Base-by-base conservation (phyloP, 2,113 vertebrate species). In the Amblyopsis rosae region DNA sequence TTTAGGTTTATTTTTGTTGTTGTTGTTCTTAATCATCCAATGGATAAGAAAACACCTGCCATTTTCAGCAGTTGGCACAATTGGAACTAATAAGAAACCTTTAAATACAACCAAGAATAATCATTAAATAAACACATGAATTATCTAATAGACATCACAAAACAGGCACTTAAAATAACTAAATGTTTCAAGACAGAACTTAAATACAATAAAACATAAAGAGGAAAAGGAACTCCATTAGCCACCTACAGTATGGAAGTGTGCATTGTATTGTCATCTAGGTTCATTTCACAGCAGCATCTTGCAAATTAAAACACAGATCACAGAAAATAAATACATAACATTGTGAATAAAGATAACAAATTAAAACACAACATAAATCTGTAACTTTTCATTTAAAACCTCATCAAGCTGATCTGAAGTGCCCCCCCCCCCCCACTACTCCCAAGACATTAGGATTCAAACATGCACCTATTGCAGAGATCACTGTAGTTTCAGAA, bases 51-150 rank as follows among this genome's bases (percentile, higher is more conserved):
- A 12, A 41, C n/a, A 57, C 47, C 49, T 57, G 53, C 65, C 51
- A 67, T 57, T 46, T 56, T 67, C 5, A 33, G 7, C 16, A 56
- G 53, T 41, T 66, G 64, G 64, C 64, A 66, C 53, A 46, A 50
- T 12, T 66, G n/a, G 7, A 12, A 56, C 54, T 35, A 57, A 46
- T 54, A n/a, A 15, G n/a, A 26, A 15, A 54, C 13, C 51, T 16
- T 54, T 54, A 54, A 54, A 54, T 54, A n/a, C 51, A 41, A 41
- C 6, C 35, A 5, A 41, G 35, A 6, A 41, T 41, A 41, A 41
- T 41, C 6, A 6, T 41, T 41, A 41, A 41, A 41, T 41, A 41
- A 41, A 41, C 4, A 41, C 35, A 41, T 41, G 35, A 41, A 41
- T 41, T 7, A 8, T 5, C 5, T 41, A 41, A 41, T 41, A 41